Evolutionary conservation across 1,140 invertebrate genomes (phyloP).

Genomic region (Zaprionus vittiger): DNA sequence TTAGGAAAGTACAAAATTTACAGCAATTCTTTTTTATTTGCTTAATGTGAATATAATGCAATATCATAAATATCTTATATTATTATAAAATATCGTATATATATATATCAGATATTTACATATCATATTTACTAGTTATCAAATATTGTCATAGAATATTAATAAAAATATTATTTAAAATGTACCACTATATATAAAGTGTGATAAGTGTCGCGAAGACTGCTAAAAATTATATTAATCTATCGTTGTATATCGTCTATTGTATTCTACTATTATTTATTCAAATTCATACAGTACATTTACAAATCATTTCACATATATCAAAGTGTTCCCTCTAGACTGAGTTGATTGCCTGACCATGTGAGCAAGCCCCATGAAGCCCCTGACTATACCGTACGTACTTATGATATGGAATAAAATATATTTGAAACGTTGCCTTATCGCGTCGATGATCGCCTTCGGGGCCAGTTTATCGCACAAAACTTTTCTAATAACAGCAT

Average conservation of each 20-base stretch:
- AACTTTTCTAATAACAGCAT: constrained; percentile 80
- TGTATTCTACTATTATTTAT: neutral
- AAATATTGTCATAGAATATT: too few species aligned
- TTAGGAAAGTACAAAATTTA: neutral
- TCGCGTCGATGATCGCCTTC: constrained; percentile 72
- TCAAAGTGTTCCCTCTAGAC: neutral
- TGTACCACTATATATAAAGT: too few species aligned
- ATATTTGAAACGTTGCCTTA: constrained; percentile 52
- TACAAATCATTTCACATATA: neutral
- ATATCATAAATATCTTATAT: too few species aligned
- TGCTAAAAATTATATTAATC: too few species aligned
- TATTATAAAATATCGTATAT: too few species aligned
- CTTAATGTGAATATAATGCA: too few species aligned
- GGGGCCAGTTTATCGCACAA: constrained; percentile 72
- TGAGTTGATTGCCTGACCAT: neutral
- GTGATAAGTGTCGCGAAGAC: too few species aligned
- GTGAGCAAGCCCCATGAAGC: neutral
- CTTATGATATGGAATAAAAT: constrained; percentile 19
- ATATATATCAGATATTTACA: too few species aligned
- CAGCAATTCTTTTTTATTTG: too few species aligned
- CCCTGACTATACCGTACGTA: neutral
- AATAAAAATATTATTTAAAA: too few species aligned
- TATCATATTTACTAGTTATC: too few species aligned
- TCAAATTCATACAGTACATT: neutral
- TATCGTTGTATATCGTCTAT: too few species aligned